phyloP scores from a whole-genome alignment of 2,888 invertebrate genomes.

The Agrotis exclamationis region DNA sequence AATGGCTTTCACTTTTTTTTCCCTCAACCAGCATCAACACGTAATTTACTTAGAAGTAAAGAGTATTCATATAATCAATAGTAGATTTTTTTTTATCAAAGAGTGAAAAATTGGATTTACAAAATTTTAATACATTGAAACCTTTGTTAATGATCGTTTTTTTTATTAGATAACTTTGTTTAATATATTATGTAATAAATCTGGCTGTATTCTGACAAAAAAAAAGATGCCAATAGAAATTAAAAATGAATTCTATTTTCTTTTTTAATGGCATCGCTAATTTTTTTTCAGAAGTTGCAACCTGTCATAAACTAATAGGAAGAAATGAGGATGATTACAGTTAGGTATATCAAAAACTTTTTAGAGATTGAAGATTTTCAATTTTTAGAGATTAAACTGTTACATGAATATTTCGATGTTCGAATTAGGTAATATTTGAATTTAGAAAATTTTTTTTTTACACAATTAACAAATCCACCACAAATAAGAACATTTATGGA shows the following conservation, averaged over 20 bases:
- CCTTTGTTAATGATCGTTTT: no score
- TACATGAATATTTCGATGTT: no score
- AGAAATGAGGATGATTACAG: background rate
- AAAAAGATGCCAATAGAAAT: background rate
- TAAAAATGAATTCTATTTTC: background rate
- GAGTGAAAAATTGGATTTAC: background rate
- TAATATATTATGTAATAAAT: background rate
- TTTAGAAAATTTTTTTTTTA: no score
- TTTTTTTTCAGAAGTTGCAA: background rate
- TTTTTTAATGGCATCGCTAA: background rate
- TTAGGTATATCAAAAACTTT: background rate
- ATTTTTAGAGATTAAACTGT: no score
- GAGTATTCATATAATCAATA: background rate
- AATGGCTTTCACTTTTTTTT: background rate
- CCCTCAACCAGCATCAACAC: conserved; percentile 3
- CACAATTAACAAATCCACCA: no score
- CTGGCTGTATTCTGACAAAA: background rate
- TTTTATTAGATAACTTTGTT: no score
- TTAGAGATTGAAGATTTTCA: background rate
- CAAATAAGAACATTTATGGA: no score
- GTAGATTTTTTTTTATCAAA: background rate
- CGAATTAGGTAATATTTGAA: no score
- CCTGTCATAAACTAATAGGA: background rate
- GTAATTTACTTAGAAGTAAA: no score
- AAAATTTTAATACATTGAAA: no score